Base-by-base conservation (phyloP, 2,888 invertebrate species). In the Osmoderma eremita region DNA sequence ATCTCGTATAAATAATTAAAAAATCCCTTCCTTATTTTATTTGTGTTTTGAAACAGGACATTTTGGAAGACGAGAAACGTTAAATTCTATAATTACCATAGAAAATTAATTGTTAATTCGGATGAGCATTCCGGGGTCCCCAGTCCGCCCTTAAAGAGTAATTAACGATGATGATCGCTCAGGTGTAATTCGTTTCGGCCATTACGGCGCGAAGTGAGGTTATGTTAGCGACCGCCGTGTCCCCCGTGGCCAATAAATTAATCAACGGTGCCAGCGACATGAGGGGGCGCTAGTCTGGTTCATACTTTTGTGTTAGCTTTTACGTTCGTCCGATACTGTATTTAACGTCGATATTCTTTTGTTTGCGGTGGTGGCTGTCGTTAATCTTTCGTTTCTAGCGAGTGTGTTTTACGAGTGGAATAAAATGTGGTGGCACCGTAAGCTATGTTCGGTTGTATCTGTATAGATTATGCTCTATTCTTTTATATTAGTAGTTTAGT, bases 211-310 rank as follows among this genome's bases (percentile, higher is more conserved):
- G 71, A 75, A 75, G 74, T 73, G 76, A 70, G 73, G 75, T 74
- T 73, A 74, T 75, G 73, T 72, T 74, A 72, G 76, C 75, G 75
- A 74, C 74, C 74, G 72, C 75, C 69, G 70, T 73, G 75, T 80
- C 81, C 80, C 80, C 73, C 67, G 81, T 75, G 80, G 72, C 80
- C 81, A 76, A 81, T 82, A 82, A 82, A 82, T 82, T 82, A 81
- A 82, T 82, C 81, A 82, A 74, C 74, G 71, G 74, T 80, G 81
- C 80, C 81, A 80, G 75, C 70, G 74, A 74, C 71, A 72, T 73
- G 69, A 67, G 70, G 68, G 73, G 71, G 72, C 65, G 69, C 69
- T 69, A 67, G 68, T 65, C 70, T 67, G 66, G 73, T 73, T 73
- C 70, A 73, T 72, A 71, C 73, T 72, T 72, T 68, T 71, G 68